Percentiles rank a stretch among this genome's conserved stretches.
Conservation (phyloP, 1,140 invertebrate species). For the Cephus cinctus region DNA sequence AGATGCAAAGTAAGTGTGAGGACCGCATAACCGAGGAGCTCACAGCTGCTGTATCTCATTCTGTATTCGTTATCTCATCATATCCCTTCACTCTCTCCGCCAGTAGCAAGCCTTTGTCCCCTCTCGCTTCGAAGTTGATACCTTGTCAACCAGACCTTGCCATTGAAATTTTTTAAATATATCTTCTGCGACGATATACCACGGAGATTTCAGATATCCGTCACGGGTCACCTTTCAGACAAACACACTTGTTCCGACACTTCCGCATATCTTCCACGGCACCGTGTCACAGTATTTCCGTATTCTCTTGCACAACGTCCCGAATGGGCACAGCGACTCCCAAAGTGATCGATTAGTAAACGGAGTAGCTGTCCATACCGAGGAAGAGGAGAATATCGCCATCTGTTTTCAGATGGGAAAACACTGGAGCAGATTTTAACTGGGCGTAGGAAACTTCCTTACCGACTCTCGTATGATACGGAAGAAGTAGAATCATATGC, state of each 20-base stretch:
- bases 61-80: conserved; percentile 55
- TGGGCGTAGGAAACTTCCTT: no score
- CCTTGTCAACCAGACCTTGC: background rate
- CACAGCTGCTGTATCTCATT: conserved; percentile 52
- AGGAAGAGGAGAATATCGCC: conserved; percentile 21
- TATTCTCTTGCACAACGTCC: conserved; percentile 14
- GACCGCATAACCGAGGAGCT: conserved; percentile 52
- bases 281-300: conserved; percentile 14
- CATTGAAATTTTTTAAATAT: background rate
- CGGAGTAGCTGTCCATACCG: conserved; percentile 28
- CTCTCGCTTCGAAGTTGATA: conserved; percentile 15
- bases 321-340: conserved; percentile 27
- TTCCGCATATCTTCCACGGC: conserved; percentile 21
- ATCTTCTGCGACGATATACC: conserved; percentile 1
- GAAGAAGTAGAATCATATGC: no score
- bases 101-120: conserved; percentile 8
- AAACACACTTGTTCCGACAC: conserved; percentile 26
- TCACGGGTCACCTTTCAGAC: conserved; percentile 15
- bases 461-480: no score
- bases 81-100: conserved; percentile 24
- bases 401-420: conserved; percentile 20
- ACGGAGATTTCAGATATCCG: conserved; percentile 4
- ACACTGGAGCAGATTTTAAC: no score
- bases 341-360: conserved; percentile 50
- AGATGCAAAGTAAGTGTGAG: conserved; percentile 48